Evolutionary conservation across 2,113 vertebrate genomes (phyloP).

Genomic region (Coreoperca whiteheadi): DNA sequence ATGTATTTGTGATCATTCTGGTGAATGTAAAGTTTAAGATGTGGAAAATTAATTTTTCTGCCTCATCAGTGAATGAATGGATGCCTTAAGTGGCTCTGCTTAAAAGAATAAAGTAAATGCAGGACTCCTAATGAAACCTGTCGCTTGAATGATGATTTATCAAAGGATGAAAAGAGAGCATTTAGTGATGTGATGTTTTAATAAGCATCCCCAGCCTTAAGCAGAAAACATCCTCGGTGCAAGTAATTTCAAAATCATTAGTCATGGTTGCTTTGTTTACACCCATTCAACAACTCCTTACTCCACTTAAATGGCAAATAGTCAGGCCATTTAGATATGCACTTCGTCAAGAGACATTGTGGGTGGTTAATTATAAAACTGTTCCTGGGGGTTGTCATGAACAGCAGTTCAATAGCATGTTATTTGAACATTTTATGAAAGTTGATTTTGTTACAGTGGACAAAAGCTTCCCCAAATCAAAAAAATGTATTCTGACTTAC

Average conservation of each 20-base stretch:
- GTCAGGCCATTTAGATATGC: background rate
- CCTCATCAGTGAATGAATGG: background rate
- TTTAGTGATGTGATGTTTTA: constrained; percentile 3
- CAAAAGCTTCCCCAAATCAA: background rate
- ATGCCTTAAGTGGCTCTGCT: background rate
- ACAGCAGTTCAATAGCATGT: background rate
- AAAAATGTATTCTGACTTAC: background rate
- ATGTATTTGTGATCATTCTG: background rate
- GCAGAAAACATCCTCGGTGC: background rate
- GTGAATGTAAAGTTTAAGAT: background rate
- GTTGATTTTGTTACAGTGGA: background rate
- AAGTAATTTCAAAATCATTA: constrained; percentile 1
- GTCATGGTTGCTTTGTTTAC: background rate
- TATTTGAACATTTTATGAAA: background rate
- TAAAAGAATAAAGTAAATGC: constrained; percentile 36
- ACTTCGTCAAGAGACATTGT: background rate
- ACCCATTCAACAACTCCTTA: background rate
- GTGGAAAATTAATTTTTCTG: constrained; percentile 10
- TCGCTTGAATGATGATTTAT: constrained; percentile 7
- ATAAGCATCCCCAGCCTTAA: background rate
- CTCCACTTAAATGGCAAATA: constrained; percentile 1
- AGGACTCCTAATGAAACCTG: constrained; percentile 22
- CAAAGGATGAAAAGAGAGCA: background rate
- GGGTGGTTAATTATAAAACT: background rate
- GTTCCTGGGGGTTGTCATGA: background rate